phyloP scores from a whole-genome alignment of 2,888 invertebrate species.

The Leucoma salicis region DNA sequence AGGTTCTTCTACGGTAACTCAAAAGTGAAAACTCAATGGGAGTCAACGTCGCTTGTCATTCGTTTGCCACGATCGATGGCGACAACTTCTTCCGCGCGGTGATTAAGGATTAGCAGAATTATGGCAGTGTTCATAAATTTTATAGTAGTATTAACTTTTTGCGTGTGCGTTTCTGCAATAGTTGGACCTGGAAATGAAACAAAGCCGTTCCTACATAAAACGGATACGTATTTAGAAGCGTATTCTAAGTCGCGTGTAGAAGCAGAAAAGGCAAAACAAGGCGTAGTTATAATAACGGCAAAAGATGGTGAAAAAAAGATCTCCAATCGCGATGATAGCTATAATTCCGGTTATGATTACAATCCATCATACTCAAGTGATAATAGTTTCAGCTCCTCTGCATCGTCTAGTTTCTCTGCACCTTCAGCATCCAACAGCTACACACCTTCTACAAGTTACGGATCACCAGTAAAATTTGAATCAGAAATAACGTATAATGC shows the following conservation, averaged over 20 bases:
- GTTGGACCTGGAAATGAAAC: conserved; percentile 67
- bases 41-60: conserved; percentile 67
- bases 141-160: conserved; percentile 48
- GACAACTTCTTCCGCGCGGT: conserved; percentile 64
- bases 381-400: conserved; percentile 53
- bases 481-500: conserved; percentile 43
- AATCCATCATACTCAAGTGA: conserved; percentile 61
- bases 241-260: conserved; percentile 80
- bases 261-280: conserved; percentile 72
- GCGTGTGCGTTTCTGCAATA: conserved; percentile 61
- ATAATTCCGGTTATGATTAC: conserved; percentile 67
- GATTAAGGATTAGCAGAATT: conserved; percentile 46
- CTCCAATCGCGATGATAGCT: conserved; percentile 72
- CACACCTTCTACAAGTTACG: conserved; percentile 54
- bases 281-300: conserved; percentile 69
- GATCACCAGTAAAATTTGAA: conserved; percentile 59
- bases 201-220: conserved; percentile 52
- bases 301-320: conserved; percentile 76
- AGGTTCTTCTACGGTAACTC: conserved; percentile 80
- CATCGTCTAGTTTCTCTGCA: conserved; percentile 44
- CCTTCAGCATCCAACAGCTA: conserved; percentile 50
- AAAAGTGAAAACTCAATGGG: conserved; percentile 80
- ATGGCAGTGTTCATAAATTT: conserved; percentile 55
- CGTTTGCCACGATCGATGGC: conserved; percentile 75
- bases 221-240: conserved; percentile 85